These are phyloP conservation scores for Gavia stellata DNA, from an alignment of 2,113 vertebrate genomes.

Conservation along the genomic window DNA sequence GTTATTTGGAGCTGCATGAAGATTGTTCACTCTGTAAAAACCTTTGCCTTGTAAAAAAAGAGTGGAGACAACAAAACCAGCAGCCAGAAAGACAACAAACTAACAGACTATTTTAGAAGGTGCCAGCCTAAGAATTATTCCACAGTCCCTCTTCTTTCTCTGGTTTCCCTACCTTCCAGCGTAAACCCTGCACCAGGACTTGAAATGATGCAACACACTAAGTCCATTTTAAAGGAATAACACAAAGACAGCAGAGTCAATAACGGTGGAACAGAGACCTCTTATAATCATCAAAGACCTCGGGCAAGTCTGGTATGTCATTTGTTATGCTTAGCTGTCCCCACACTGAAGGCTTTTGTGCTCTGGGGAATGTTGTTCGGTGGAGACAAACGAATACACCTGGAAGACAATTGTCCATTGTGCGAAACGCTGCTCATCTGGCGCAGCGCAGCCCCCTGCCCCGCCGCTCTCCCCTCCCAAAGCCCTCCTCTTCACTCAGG, in stretches of 20 bases:
- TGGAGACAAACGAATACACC: conserved; percentile 66
- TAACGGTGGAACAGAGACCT: conserved; percentile 23
- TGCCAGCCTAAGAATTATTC: conserved; percentile 23
- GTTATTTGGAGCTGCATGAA: conserved; percentile 60
- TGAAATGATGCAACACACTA: conserved; percentile 31
- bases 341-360: conserved; percentile 59
- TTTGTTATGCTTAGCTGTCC: conserved; percentile 52
- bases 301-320: conserved; percentile 6
- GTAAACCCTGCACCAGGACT: conserved; percentile 6
- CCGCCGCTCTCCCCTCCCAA: not conserved
- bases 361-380: not conserved
- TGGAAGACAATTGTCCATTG: conserved; percentile 59
- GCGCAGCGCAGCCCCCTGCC: not conserved
- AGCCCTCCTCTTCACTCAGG: not conserved
- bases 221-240: conserved; percentile 39
- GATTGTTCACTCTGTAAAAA: conserved; percentile 43
- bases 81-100: conserved; percentile 11
- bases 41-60: conserved; percentile 29
- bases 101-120: conserved; percentile 32
- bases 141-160: conserved; percentile 4
- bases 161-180: not conserved
- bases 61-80: conserved; percentile 41
- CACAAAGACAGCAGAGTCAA: conserved; percentile 45
- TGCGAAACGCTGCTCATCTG: not conserved
- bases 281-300: conserved; percentile 28